These are phyloP conservation scores for Drosophila sulfurigaster DNA, from an alignment of 1,140 invertebrate species.

Conservation along the genomic window DNA sequence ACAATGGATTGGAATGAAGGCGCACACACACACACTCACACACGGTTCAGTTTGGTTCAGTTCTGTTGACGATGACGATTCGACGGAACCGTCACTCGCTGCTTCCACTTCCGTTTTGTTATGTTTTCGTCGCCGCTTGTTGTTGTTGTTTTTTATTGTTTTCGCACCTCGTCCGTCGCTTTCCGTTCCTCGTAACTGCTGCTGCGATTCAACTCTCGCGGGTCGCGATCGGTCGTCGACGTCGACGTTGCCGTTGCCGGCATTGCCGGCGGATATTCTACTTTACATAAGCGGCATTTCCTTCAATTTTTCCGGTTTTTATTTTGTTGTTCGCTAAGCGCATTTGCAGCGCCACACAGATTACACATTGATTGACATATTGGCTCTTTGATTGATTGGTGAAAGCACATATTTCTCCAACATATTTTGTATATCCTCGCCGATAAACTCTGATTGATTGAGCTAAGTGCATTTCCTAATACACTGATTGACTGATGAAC, in stretches of 20 bases:
- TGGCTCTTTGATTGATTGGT: constrained; percentile 3
- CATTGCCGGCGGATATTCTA: constrained; percentile 72
- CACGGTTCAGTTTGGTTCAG: not conserved
- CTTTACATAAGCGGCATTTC: constrained; percentile 80
- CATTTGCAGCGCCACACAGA: constrained; percentile 33
- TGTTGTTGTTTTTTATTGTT: constrained; percentile 65
- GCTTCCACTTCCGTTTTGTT: constrained; percentile 64
- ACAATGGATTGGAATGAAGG: constrained; percentile 31
- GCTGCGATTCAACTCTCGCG: not conserved
- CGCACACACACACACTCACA: not conserved
- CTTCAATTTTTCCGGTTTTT: constrained; percentile 72
- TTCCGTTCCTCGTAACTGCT: constrained; percentile 28
- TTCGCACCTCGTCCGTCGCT: constrained; percentile 70
- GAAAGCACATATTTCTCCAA: not conserved
- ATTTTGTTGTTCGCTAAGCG: constrained; percentile 50
- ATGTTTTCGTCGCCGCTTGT: not conserved
- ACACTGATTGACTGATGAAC: too few relatives aligned
- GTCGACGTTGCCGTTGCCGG: not conserved
- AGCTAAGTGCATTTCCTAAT: not conserved
- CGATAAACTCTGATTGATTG: too few relatives aligned
- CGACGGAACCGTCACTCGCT: constrained; percentile 47
- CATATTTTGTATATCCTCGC: not conserved
- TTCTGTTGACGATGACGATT: constrained; percentile 25
- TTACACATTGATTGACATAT: constrained; percentile 16
- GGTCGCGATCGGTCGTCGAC: constrained; percentile 39